Evolutionary conservation across 35 echinoderm and acorn worm species (phyloP).

Genomic region (Stichopus chloronotus): DNA sequence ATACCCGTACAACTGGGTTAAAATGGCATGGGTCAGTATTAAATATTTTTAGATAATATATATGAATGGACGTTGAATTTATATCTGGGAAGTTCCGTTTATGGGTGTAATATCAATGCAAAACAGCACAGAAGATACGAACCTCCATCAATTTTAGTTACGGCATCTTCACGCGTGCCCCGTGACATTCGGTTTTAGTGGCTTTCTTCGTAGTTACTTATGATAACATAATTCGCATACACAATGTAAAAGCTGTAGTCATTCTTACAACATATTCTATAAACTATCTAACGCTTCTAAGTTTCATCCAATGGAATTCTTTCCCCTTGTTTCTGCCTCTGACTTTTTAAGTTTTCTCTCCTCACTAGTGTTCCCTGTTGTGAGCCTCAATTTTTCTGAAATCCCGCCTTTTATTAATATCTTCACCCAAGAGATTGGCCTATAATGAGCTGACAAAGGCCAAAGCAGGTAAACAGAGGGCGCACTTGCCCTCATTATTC

Average conservation of each 20-base stretch:
- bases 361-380: constrained; percentile 15
- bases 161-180: neutral
- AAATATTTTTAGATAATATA: neutral
- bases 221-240: constrained; percentile 17
- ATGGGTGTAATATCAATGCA: no score
- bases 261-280: constrained; percentile 21
- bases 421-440: constrained; percentile 49
- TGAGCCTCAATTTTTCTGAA: constrained; percentile 64
- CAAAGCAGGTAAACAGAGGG: constrained; percentile 65
- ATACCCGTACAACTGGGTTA: no score
- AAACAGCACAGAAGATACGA: neutral
- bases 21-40: neutral
- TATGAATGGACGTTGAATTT: no score
- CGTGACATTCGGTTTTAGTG: neutral
- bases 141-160: neutral
- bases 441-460: constrained; percentile 62
- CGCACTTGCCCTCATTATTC: constrained; percentile 66
- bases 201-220: neutral
- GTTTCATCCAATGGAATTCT: constrained; percentile 58
- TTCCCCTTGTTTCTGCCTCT: constrained; percentile 48
- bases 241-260: constrained; percentile 4
- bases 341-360: constrained; percentile 47
- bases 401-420: constrained; percentile 67
- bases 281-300: constrained; percentile 42
- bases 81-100: no score